phyloP scores from a whole-genome alignment of 2,113 vertebrate species.

The Peucedramus taeniatus region DNA sequence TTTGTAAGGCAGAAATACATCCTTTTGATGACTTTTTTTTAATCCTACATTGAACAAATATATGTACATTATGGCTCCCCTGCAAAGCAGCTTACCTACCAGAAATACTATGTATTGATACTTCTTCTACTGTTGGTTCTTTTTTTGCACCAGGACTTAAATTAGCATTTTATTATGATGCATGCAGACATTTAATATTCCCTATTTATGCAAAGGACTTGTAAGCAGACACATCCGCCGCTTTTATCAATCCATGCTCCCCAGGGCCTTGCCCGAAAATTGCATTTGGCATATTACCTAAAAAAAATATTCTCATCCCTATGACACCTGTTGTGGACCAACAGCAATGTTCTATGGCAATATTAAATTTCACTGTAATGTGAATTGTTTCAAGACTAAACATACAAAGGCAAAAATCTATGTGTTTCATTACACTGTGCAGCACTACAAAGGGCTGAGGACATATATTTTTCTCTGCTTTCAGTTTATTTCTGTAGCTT shows the following conservation, averaged over 20 bases:
- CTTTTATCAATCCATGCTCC: neutral
- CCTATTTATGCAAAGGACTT: neutral
- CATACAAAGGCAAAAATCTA: neutral
- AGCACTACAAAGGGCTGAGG: neutral
- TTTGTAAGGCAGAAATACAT: neutral
- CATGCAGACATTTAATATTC: neutral
- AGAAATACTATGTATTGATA: neutral
- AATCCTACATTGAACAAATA: neutral
- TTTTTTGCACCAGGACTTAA: neutral
- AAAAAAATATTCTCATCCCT: neutral
- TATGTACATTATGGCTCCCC: fast-evolving
- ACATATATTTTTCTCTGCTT: neutral
- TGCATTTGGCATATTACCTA: neutral
- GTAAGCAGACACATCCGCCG: neutral
- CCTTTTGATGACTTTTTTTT: neutral
- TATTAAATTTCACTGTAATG: neutral
- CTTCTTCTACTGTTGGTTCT: neutral
- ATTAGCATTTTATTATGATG: neutral
- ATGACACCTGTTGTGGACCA: neutral
- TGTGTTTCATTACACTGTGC: neutral
- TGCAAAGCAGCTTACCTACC: neutral
- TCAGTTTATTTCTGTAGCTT: neutral
- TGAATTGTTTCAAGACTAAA: neutral
- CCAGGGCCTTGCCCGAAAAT: neutral
- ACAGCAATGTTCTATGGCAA: neutral